Evolutionary conservation across 2,888 invertebrate genomes (phyloP).

Genomic region (Gonocerus acuteangulatus): DNA sequence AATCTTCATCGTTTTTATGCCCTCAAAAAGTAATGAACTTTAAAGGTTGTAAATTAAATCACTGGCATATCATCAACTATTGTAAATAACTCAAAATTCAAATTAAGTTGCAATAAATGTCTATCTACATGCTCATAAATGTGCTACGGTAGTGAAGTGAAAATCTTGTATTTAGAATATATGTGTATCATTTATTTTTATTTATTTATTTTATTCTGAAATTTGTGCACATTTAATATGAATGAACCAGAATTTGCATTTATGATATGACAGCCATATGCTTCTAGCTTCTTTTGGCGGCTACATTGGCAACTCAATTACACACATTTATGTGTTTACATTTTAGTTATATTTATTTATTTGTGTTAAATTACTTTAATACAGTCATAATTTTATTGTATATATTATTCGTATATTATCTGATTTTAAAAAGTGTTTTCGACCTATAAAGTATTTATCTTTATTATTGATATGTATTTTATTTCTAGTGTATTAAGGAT

Average conservation of each 20-base stretch:
- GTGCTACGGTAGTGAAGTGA: conserved; percentile 9
- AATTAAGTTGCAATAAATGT: conserved; percentile 15
- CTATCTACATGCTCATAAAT: conserved; percentile 16
- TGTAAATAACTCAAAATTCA: conserved; percentile 8
- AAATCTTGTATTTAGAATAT: conserved; percentile 13
- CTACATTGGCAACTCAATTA: conserved; percentile 3
- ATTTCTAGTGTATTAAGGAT: too few relatives aligned
- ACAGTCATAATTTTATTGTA: conserved; percentile 19
- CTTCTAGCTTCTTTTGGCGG: conserved; percentile 17
- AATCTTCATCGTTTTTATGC: too few relatives aligned
- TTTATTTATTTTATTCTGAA: conserved; percentile 10
- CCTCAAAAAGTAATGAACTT: too few relatives aligned
- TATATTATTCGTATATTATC: conserved; percentile 9
- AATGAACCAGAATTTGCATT: conserved; percentile 28
- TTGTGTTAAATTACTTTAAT: conserved; percentile 20
- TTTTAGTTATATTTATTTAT: conserved; percentile 13
- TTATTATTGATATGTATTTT: neutral
- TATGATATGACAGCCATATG: conserved; percentile 23
- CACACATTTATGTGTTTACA: conserved; percentile 11
- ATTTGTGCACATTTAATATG: conserved; percentile 15
- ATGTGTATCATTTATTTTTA: conserved; percentile 15
- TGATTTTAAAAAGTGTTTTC: neutral
- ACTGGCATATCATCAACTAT: conserved; percentile 13
- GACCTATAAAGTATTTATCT: neutral
- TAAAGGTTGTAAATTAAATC: too few relatives aligned